Percentiles rank a stretch among this genome's conserved stretches.
These are phyloP conservation scores for Coregonus ussuriensis DNA, from an alignment of 2,797 vertebrate genomes.

Conservation along the genomic window DNA sequence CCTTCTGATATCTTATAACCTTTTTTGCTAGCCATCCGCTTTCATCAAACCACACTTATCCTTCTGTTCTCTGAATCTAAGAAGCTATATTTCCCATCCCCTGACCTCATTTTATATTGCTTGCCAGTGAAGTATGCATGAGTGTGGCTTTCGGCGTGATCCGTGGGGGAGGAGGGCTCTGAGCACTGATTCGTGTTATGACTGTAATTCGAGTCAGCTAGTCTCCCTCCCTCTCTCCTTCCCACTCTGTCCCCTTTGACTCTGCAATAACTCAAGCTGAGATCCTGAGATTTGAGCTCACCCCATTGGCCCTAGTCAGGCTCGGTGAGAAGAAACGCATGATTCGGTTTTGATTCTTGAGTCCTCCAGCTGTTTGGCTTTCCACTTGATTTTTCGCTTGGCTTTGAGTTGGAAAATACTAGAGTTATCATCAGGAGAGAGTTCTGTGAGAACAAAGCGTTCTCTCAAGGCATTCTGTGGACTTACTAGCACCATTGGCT, in stretches of 20 bases:
- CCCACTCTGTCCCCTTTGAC: not conserved
- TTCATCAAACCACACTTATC: not conserved
- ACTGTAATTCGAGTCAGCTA: not conserved
- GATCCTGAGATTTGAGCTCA: not conserved
- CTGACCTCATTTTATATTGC: not conserved
- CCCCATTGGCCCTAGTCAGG: not conserved
- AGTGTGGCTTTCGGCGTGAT: not conserved
- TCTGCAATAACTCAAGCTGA: constrained; percentile 1
- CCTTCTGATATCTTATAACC: not conserved
- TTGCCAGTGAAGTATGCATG: constrained; percentile 3
- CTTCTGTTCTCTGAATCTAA: not conserved
- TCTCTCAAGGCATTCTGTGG: not conserved
- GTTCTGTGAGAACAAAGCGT: not conserved
- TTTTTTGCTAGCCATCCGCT: not conserved
- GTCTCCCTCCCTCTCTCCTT: not conserved
- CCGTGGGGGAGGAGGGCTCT: not conserved
- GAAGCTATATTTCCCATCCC: not conserved
- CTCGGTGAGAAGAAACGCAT: not conserved
- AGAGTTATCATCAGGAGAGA: not conserved
- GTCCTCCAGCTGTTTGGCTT: not conserved
- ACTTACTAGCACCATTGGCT: not conserved
- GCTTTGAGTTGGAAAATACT: not conserved
- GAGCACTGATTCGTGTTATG: constrained; percentile 6
- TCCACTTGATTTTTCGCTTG: too few relatives aligned
- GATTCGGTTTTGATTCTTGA: not conserved